Conservation (phyloP, 2,113 vertebrate species). For the Notarius quadriscutis region DNA sequence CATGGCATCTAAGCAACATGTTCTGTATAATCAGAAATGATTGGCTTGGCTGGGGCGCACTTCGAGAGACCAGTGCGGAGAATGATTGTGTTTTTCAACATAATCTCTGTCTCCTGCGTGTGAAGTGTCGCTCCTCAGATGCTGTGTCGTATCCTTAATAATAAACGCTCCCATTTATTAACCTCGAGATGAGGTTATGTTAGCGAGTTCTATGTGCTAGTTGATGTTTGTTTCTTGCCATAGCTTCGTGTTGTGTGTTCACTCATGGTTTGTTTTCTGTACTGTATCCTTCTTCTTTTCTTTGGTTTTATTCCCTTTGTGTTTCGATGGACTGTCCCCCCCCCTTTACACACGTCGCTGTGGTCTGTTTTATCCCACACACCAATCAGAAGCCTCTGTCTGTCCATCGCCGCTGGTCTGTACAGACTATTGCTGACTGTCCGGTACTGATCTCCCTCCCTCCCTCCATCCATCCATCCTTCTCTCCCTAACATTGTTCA, state of each 20-base stretch:
- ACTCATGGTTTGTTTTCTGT: conserved; percentile 26
- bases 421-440: conserved; percentile 97
- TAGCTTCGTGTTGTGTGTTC: conserved; percentile 24
- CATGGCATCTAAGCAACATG: not conserved
- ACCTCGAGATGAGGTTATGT: not conserved
- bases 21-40: not conserved
- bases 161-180: not conserved
- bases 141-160: not conserved
- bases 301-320: conserved; percentile 72
- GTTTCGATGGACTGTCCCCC: conserved; percentile 69
- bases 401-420: conserved; percentile 94
- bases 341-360: conserved; percentile 56
- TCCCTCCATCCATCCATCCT: conserved; percentile 1
- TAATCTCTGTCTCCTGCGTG: too few relatives aligned
- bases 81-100: not conserved
- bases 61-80: not conserved
- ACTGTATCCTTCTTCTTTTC: conserved; percentile 53
- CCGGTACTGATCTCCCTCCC: conserved; percentile 82
- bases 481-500: conserved; percentile 46
- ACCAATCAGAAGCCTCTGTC: conserved; percentile 90
- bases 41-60: too few relatives aligned
- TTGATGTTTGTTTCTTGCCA: conserved; percentile 7
- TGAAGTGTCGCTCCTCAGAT: not conserved
- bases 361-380: conserved; percentile 76
- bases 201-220: not conserved